A percentile compares a stretch with the other conserved stretches of the same genome.
Conservation (phyloP, 2,113 vertebrate species). For the Plectropomus leopardus region DNA sequence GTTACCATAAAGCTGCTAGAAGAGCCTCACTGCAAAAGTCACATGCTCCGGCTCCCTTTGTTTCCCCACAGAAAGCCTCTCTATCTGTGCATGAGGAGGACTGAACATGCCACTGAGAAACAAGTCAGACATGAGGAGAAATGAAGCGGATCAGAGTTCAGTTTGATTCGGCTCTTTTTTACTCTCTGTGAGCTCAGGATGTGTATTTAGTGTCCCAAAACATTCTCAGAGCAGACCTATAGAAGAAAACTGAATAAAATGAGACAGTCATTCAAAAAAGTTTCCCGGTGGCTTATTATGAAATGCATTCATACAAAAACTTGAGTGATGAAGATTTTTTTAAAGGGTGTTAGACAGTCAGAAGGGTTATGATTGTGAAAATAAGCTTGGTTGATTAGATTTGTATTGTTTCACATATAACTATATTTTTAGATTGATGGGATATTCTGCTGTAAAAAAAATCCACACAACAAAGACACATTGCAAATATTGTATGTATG, state of each 20-base stretch:
- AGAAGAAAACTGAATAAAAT: not conserved
- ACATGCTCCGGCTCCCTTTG: conserved; percentile 80
- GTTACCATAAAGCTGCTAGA: conserved; percentile 80
- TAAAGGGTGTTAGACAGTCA: not conserved
- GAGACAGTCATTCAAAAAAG: not conserved
- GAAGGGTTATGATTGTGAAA: not conserved
- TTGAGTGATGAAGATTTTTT: not conserved
- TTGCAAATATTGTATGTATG: not conserved
- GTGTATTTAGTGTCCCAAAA: not conserved
- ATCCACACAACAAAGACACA: not conserved
- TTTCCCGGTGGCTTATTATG: not conserved
- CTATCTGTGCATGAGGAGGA: conserved; percentile 6
- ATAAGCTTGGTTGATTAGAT: not conserved
- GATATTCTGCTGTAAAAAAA: not conserved
- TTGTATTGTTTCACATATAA: not conserved
- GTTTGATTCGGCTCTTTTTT: not conserved
- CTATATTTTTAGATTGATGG: not conserved
- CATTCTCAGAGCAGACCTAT: too few relatives aligned
- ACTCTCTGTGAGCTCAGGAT: not conserved
- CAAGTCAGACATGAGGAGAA: not conserved
- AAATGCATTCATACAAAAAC: not conserved
- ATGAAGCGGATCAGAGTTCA: not conserved
- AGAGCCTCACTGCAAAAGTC: conserved; percentile 80
- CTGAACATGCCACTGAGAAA: not conserved
- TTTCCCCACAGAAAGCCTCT: conserved; percentile 55